Conservation (phyloP, 2,888 invertebrate genomes). For the Synergus japonicus region DNA sequence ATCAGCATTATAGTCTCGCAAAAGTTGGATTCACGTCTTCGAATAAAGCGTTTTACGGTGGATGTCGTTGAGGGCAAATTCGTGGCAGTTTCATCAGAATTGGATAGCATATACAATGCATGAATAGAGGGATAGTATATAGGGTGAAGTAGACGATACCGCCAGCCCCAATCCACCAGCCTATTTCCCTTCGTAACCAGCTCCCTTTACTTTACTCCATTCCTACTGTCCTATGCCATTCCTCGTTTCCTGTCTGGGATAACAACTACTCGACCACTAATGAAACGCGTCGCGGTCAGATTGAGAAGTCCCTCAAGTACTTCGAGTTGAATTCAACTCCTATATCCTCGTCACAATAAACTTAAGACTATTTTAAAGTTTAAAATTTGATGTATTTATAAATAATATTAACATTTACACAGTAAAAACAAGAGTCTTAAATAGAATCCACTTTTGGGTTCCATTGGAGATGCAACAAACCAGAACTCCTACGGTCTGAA, state of each 20-base stretch:
- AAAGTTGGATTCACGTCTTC: conserved; percentile 16
- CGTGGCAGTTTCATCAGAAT: conserved; percentile 15
- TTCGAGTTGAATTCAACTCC: not conserved
- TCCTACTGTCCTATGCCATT: conserved; percentile 21
- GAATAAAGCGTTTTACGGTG: conserved; percentile 5
- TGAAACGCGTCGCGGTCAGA: conserved; percentile 46
- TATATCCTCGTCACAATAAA: no score
- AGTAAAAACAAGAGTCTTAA: no score
- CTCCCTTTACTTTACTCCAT: conserved; percentile 29
- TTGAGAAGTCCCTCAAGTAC: conserved; percentile 19
- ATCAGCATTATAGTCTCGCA: conserved; percentile 28
- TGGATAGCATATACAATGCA: conserved; percentile 18
- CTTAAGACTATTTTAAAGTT: no score
- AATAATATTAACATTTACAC: no score
- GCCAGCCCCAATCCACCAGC: not conserved
- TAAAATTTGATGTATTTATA: no score
- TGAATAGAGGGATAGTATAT: conserved; percentile 13
- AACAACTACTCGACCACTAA: conserved; percentile 48
- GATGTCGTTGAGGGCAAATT: conserved; percentile 13
- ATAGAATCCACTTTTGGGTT: no score
- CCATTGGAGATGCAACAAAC: no score
- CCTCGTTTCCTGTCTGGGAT: conserved; percentile 50
- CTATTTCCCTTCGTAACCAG: conserved; percentile 19
- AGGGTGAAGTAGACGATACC: not conserved
- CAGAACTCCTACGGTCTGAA: no score